Conservation (phyloP, 1,140 invertebrate species). For the Drosophila hydei region DNA sequence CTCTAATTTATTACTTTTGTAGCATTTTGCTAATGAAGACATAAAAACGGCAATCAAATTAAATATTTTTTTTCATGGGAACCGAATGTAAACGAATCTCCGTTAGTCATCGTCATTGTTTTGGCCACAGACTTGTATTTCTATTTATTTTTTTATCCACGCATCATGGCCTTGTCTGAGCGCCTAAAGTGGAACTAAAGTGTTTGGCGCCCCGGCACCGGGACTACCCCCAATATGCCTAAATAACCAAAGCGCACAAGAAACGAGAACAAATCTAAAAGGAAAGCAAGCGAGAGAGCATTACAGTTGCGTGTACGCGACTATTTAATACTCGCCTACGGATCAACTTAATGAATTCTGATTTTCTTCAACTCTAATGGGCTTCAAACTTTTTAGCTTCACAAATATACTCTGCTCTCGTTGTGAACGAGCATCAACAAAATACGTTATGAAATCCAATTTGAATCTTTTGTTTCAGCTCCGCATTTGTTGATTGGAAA, state of each 20-base stretch:
- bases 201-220: constrained; percentile 54
- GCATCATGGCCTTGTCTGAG: constrained; percentile 53
- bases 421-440: neutral
- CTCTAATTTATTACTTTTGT: constrained; percentile 75
- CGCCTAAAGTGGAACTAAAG: constrained; percentile 62
- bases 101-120: constrained; percentile 61
- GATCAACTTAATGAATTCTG: neutral
- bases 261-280: constrained; percentile 11
- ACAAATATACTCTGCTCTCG: neutral
- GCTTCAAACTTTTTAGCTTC: neutral
- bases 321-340: neutral
- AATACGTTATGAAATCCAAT: constrained; percentile 3
- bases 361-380: too few relatives aligned
- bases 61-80: constrained; percentile 81
- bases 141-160: neutral
- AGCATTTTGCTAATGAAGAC: constrained; percentile 81
- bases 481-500: constrained; percentile 21
- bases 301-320: neutral
- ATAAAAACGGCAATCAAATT: constrained; percentile 83
- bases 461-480: constrained; percentile 24
- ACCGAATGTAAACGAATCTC: constrained; percentile 67
- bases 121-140: constrained; percentile 1
- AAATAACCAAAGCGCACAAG: neutral
- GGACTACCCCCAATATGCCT: constrained; percentile 6
- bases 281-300: neutral